Percentiles rank a stretch among this genome's conserved stretches.
These are phyloP conservation scores for Muscicapa adusta DNA, from an alignment of 2,113 vertebrate genomes.

Conservation along the genomic window DNA sequence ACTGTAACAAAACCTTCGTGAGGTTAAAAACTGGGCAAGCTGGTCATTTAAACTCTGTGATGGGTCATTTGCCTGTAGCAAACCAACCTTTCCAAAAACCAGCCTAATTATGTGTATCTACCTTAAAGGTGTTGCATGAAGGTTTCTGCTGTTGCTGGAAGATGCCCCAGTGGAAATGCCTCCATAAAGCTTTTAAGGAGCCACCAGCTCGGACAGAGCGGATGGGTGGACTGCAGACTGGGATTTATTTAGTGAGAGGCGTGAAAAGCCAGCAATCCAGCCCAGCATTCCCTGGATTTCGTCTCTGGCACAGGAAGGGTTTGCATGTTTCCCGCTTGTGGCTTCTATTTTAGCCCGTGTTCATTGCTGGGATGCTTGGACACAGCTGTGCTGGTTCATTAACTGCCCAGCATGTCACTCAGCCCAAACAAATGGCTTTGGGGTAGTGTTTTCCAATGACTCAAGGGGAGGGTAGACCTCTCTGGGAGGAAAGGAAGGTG, in stretches of 20 bases:
- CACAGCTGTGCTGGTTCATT: constrained; percentile 75
- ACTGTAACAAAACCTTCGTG: constrained; percentile 21
- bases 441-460: not conserved
- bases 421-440: constrained; percentile 42
- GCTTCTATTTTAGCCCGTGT: constrained; percentile 75
- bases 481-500: not conserved
- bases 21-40: constrained; percentile 26
- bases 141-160: constrained; percentile 18
- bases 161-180: not conserved
- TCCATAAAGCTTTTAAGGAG: constrained; percentile 37
- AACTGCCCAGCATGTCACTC: constrained; percentile 44
- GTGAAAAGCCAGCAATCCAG: constrained; percentile 71
- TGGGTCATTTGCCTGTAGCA: not conserved
- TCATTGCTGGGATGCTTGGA: constrained; percentile 57
- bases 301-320: constrained; percentile 54
- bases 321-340: constrained; percentile 59
- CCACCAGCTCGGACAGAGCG: not conserved
- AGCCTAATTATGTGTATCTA: not conserved
- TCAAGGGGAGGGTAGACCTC: not conserved
- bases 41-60: not conserved
- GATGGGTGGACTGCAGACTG: constrained; percentile 60
- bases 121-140: not conserved
- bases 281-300: constrained; percentile 70
- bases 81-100: not conserved
- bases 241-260: constrained; percentile 77